Conservation (phyloP, 2,797 vertebrate genomes). For the Silurus lanzhouensis region DNA sequence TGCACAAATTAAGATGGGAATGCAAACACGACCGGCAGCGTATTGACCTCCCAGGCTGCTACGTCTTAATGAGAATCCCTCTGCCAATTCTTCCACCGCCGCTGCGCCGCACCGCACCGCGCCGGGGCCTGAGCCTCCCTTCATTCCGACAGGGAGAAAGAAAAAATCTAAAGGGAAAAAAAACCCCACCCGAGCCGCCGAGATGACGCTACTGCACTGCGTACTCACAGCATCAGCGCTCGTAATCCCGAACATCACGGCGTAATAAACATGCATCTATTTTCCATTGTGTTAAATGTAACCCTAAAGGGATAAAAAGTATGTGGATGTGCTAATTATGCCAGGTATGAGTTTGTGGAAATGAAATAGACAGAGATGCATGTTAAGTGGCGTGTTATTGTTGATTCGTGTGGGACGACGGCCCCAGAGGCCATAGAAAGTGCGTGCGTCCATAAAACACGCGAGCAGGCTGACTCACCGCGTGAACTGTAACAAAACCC, state of each 20-base stretch:
- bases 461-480: slow-evolving; percentile 38
- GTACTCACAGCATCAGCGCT: background rate
- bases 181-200: background rate
- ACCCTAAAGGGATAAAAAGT: background rate
- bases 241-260: background rate
- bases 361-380: background rate
- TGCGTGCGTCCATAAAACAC: slow-evolving; percentile 11
- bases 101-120: background rate
- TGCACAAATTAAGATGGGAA: slow-evolving; percentile 60
- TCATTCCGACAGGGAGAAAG: slow-evolving; percentile 30
- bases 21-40: slow-evolving; percentile 56
- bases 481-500: slow-evolving; percentile 26
- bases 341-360: background rate
- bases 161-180: background rate
- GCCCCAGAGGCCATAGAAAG: background rate
- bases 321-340: background rate
- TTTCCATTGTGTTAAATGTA: background rate
- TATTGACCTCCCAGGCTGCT: slow-evolving; percentile 56
- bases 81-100: slow-evolving; percentile 37
- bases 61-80: slow-evolving; percentile 61
- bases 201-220: slow-evolving; percentile 15
- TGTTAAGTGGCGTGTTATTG: background rate
- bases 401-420: slow-evolving; percentile 2
- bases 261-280: background rate
- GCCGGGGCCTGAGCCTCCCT: slow-evolving; percentile 38